Evolutionary conservation across 2,113 vertebrate species (phyloP).

Genomic region (Ciconia stormi): DNA sequence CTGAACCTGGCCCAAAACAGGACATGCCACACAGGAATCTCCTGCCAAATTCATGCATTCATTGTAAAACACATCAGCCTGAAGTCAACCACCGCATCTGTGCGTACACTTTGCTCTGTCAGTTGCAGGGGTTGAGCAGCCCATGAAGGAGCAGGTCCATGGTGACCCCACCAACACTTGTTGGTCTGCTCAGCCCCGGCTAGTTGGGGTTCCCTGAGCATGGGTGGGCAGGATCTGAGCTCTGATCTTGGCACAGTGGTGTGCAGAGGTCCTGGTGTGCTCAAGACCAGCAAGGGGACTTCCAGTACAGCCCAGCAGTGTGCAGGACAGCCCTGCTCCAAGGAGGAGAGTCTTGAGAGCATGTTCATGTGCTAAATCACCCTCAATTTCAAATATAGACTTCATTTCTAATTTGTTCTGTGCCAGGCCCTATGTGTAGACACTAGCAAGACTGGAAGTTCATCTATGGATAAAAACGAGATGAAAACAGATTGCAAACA

Average conservation of each 20-base stretch:
- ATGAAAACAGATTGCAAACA: background rate
- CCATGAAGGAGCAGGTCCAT: background rate
- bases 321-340: background rate
- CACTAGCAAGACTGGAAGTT: background rate
- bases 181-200: background rate
- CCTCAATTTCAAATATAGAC: background rate
- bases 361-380: background rate
- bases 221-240: background rate
- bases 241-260: background rate
- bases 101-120: background rate
- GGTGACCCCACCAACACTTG: background rate
- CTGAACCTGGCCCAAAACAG: background rate
- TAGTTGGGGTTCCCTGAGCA: background rate
- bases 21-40: background rate
- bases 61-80: background rate
- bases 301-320: background rate
- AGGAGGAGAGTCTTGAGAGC: background rate
- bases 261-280: background rate
- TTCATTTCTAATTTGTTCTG: background rate
- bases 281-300: background rate
- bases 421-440: background rate
- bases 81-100: background rate
- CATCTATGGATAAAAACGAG: background rate
- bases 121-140: background rate
- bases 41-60: background rate